These are phyloP conservation scores for Artibeus jamaicensis DNA, from an alignment of 2,797 vertebrate genomes.

Conservation along the genomic window DNA sequence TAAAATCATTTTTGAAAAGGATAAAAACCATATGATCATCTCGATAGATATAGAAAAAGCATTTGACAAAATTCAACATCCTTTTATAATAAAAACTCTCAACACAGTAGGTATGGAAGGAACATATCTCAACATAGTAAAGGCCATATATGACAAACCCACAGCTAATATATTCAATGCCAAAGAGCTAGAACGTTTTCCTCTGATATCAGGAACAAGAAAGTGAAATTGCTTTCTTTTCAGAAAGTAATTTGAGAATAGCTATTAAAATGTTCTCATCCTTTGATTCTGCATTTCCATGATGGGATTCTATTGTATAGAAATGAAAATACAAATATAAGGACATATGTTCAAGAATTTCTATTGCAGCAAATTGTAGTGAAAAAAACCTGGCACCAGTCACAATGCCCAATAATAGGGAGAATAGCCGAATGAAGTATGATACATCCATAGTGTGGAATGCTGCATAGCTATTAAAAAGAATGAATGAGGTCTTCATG, in stretches of 20 bases:
- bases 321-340: background rate
- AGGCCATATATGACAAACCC: background rate
- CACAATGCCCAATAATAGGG: background rate
- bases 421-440: background rate
- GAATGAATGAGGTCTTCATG: background rate
- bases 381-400: background rate
- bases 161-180: background rate
- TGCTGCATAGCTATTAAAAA: background rate
- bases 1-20: background rate
- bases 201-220: background rate
- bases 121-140: background rate
- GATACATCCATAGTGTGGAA: background rate
- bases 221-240: background rate
- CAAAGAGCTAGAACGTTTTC: background rate
- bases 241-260: background rate
- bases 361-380: background rate
- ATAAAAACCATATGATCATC: background rate
- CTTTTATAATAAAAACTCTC: background rate
- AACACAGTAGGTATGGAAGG: background rate
- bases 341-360: background rate
- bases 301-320: background rate
- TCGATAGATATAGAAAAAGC: background rate
- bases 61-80: background rate
- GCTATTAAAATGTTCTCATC: background rate
- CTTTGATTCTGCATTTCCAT: background rate